These are phyloP conservation scores for Chaetodon auriga DNA, from an alignment of 2,113 vertebrate species.

Conservation along the genomic window DNA sequence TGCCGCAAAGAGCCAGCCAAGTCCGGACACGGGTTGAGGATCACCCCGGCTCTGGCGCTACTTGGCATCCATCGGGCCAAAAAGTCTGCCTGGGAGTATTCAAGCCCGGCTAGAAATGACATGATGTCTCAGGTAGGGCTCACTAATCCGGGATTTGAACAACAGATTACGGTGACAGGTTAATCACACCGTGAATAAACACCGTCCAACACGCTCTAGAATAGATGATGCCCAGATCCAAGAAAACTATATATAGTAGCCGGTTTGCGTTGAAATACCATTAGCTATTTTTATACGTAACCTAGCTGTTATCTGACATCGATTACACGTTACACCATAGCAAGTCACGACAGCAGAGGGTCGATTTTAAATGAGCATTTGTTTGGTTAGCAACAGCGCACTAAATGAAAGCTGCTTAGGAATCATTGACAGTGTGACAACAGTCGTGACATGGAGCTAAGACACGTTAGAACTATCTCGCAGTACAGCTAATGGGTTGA, in stretches of 20 bases:
- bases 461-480: too few species aligned
- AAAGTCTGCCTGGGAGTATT: conserved; percentile 82
- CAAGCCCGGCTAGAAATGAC: conserved; percentile 86
- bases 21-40: conserved; percentile 82
- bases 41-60: conserved; percentile 88
- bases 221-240: background rate
- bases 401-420: background rate
- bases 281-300: background rate
- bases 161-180: conserved; percentile 67
- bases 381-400: conserved; percentile 30
- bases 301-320: background rate
- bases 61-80: conserved; percentile 86
- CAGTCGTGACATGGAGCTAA: background rate
- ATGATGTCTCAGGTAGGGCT: conserved; percentile 73
- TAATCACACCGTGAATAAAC: conserved; percentile 50
- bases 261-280: background rate
- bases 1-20: conserved; percentile 74
- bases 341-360: background rate
- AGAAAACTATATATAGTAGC: conserved; percentile 19
- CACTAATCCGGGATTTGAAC: conserved; percentile 67
- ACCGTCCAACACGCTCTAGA: background rate
- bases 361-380: conserved; percentile 15
- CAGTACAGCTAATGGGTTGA: background rate
- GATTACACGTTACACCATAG: background rate
- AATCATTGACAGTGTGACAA: background rate